Evolutionary conservation across 1,140 invertebrate genomes (phyloP), one percentile per base, ranked within the genome.

Genomic region (Drosophila mauritiana): DNA sequence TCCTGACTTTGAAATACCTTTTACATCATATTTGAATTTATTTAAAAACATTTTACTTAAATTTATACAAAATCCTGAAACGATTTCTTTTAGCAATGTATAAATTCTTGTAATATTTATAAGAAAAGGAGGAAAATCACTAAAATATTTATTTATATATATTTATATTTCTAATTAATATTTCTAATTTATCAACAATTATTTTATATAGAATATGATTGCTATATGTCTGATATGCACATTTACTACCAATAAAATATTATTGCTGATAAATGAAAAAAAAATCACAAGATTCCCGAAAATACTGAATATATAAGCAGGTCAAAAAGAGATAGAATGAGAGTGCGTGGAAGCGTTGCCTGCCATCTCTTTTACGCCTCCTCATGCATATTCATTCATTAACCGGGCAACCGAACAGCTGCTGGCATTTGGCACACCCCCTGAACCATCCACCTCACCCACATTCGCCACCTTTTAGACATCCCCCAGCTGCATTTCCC

Each of bases 351-450:
- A 12, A 27, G 58, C 27, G 36, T 64, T 68, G 27, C 17, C 7
- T n/a, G 4, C 22, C 10, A 6, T 4, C 48, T 20, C 43, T 15
- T 25, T 39, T 27, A 36, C 15, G 25, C 43, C 59, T 13, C 34
- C 83, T 82, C 83, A 88, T 89, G 79, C 75, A 88, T 88, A 88
- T 88, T 88, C 84, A 88, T 88, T 88, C 76, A 88, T 88, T 88
- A 83, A 77, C 70, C 74, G 55, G 70, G 70, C 72, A 64, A 62
- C 42, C 25, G 59, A 75, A 79, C 83, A 88, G 83, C 83, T 86
- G 83, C 65, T 73, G 75, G 83, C 83, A 82, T 82, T 86, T 86
- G 62, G 42, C 73, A 67, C 6, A 59, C 46, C 4, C 31, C 51
- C 34, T 52, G 51, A 31, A 17, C 31, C 43, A 31, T 6, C 17